phyloP scores from a whole-genome alignment of 2,888 invertebrate genomes.

The Patella depressa region DNA sequence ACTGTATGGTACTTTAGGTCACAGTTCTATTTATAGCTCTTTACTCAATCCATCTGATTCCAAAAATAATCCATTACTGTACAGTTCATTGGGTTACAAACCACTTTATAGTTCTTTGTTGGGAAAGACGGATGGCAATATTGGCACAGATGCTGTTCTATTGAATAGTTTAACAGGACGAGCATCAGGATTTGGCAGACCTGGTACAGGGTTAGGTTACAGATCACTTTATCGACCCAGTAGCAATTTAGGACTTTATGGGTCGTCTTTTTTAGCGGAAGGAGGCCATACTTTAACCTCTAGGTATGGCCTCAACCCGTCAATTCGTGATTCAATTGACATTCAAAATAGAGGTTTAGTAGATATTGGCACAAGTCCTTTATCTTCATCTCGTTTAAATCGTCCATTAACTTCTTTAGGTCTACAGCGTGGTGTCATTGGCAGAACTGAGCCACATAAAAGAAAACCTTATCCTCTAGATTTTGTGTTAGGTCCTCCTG shows the following conservation, averaged over 20 bases:
- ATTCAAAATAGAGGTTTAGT: neutral
- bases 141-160: neutral
- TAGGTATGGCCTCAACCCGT: neutral
- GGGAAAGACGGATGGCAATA: neutral
- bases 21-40: neutral
- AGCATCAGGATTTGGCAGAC: neutral
- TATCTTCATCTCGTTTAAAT: constrained; percentile 1
- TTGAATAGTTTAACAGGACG: neutral
- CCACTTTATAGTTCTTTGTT: neutral
- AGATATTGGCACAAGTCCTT: constrained; percentile 1
- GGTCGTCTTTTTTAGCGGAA: neutral
- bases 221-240: neutral
- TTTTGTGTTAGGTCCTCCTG: neutral
- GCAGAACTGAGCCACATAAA: neutral
- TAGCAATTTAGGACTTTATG: neutral
- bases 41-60: neutral
- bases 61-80: neutral
- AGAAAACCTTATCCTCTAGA: constrained; percentile 1
- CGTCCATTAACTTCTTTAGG: neutral
- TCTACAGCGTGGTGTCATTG: neutral
- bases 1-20: neutral
- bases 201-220: constrained; percentile 3
- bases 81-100: neutral
- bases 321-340: neutral
- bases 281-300: neutral